Base-by-base conservation (phyloP, 2,113 vertebrate species). In the Dissostichus mawsoni region DNA sequence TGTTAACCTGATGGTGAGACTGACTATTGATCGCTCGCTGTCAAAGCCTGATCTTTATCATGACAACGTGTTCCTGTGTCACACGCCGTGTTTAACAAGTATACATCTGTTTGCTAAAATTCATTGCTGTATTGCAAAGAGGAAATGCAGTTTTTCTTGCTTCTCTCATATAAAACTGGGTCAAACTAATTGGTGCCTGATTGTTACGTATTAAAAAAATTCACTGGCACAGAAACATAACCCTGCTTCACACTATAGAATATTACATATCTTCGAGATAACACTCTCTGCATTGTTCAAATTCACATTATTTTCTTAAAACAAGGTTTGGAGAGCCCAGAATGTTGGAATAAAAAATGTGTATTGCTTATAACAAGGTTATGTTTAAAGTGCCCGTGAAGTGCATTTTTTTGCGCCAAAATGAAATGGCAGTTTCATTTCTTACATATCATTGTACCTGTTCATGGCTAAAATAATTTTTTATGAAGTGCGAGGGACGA, bases 151-250 rank as follows among this genome's bases (percentile, higher is more conserved):
- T 52, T 10, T 2, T 14, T 74, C n/a, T 33, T 20, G 20, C 51
- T 72, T 50, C 69, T 66, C 33, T 61, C 52, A 48, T n/a, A 47
- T 58, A 69, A 82, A 88, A 84, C 61, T 86, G 53, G 89, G 89
- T 86, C 85, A 86, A 74, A 61, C 74, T 87, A 91, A 84, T 83
- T 87, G 82, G 72, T 0, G 51, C 57, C 64, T 78, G 79, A 84
- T 79, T 87, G 50, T 72, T 20, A 18, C 55, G 55, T 52, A 75
- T 75, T 87, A 76, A 83, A 83, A 29, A 56, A 81, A 77, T 84
- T 83, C 67, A 83, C 58, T 74, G 55, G 78, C 53, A 44, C 41
- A 53, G 70, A 74, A 45, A 67, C 79, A 67, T 69, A 68, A 63
- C 65, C 52, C 64, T 57, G 53, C 64, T 25, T 67, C 75, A 74